Conservation (phyloP, 2,888 invertebrate genomes). For the Acleris laterana region DNA sequence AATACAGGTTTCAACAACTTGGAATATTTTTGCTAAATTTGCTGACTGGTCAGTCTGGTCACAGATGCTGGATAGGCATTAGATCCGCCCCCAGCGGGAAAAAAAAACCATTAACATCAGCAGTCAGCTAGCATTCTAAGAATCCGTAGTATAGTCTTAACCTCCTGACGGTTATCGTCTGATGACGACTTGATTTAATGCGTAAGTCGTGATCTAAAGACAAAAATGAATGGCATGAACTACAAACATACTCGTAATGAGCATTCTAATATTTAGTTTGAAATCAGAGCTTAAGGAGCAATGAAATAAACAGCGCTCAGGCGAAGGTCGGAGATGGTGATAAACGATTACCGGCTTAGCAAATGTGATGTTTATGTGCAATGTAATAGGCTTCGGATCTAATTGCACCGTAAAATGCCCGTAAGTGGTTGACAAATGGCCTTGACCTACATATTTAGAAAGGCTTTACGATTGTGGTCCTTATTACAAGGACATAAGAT, state of each 20-base stretch:
- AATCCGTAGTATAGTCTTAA: no score
- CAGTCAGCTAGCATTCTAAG: no score
- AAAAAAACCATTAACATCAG: no score
- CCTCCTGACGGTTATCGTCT: no score
- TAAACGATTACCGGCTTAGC: not conserved
- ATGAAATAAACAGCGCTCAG: not conserved
- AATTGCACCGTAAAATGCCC: constrained; percentile 16
- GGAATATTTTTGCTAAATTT: no score
- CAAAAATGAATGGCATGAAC: no score
- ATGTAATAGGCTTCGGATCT: constrained; percentile 2
- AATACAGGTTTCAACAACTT: no score
- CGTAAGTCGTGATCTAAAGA: not conserved
- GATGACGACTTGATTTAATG: no score
- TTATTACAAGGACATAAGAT: constrained; percentile 35
- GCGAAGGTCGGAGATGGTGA: not conserved
- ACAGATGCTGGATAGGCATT: no score
- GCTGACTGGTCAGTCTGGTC: no score
- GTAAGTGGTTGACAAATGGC: constrained; percentile 22
- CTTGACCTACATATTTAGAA: constrained; percentile 35
- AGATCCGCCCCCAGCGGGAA: no score
- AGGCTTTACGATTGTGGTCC: constrained; percentile 20
- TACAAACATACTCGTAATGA: not conserved
- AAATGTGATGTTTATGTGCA: constrained; percentile 4
- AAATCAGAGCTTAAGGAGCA: not conserved
- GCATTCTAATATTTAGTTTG: not conserved